phyloP scores from a whole-genome alignment of 2,888 invertebrate species.

The Calliphora vomitoria region DNA sequence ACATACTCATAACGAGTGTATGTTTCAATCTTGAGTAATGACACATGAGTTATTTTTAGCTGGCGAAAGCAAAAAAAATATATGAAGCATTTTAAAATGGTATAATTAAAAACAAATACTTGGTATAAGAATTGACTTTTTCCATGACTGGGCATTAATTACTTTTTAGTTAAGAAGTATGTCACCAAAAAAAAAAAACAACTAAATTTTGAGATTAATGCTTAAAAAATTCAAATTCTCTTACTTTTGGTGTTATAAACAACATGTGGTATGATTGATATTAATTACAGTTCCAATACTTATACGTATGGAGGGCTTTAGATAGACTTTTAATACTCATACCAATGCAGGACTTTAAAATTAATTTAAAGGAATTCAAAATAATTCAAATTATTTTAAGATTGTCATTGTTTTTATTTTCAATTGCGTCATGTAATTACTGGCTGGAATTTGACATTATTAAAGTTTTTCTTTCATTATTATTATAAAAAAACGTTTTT shows the following conservation, averaged over 20 bases:
- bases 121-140: background rate
- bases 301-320: conserved; percentile 1
- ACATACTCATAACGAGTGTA: background rate
- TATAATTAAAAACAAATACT: conserved; percentile 25
- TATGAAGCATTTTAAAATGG: background rate
- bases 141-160: background rate
- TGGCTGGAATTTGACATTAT: background rate
- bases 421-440: background rate
- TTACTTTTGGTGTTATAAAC: background rate
- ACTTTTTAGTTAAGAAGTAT: background rate
- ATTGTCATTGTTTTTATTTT: background rate
- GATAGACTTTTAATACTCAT: too few relatives aligned
- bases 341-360: background rate
- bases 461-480: background rate
- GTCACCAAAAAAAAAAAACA: background rate
- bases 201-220: background rate
- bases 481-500: background rate
- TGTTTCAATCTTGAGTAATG: background rate
- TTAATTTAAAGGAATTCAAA: background rate
- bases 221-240: background rate
- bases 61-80: background rate
- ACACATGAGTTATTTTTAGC: conserved; percentile 2
- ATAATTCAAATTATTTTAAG: background rate
- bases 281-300: conserved; percentile 22
- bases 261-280: conserved; percentile 51